Base-by-base conservation (phyloP, 2,113 vertebrate genomes). In the Hippocampus barbouri region DNA sequence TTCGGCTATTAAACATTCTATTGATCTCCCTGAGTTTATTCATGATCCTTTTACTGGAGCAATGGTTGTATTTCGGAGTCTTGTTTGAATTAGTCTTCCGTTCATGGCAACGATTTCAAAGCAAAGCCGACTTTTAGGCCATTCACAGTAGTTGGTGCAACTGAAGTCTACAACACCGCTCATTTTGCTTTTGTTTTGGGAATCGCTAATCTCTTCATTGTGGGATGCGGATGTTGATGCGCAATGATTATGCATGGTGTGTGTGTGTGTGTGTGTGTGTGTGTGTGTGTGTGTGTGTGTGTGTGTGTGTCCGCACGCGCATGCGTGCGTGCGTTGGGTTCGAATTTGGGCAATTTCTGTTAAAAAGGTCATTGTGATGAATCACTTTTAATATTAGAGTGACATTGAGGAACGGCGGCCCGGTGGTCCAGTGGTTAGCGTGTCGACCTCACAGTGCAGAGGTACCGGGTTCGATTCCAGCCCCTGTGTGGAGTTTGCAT, bases 81-180 rank as follows among this genome's bases (percentile, higher is more conserved):
- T 62, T 77, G 74, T 75, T 82, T 76, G 68, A 76, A 80, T 79
- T 68, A 70, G 54, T 9, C 43, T 71, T 66, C 47, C 30, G 75
- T 84, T 82, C 59, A 72, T 69, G 41, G 72, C 49, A 80, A 80
- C 77, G 75, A 76, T 85, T 85, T 86, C 47, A 40, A 71, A 57
- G 69, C 65, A 68, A 56, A 66, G 62, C 54, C 76, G 65, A 79
- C 79, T 87, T 60, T 79, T 83, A 64, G 66, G 57, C 78, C 67
- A 80, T 74, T 80, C 64, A 76, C 60, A 34, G 30, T 34, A 34
- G 30, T 65, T 79, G 74, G 69, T 70, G 54, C 67, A 56, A 69
- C 74, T 66, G 56, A 75, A 30, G 72, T 69, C 27, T 0, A 63
- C 25, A 69, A 51, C 60, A 68, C 65, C 25, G 8, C 64, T 76